Evolutionary conservation across 37 sponge, comb jelly and placozoan genomes (phyloP), one percentile per base, ranked within the genome.

Genomic region (Cladorhizidae sp.): DNA sequence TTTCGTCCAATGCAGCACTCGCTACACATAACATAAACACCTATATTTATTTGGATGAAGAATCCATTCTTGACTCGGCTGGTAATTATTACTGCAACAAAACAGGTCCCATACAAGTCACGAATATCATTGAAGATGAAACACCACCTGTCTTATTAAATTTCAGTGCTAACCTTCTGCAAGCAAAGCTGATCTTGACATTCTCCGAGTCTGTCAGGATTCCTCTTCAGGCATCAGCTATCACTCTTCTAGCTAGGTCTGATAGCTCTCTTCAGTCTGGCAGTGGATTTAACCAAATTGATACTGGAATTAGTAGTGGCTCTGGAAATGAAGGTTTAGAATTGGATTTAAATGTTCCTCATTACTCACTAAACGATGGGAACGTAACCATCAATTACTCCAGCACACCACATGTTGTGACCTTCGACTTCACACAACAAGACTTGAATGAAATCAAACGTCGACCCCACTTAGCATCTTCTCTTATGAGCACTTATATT

Each of bases 391-490:
- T 80, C n/a, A 64, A 84, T 28, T 57, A 54, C 33, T 59, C 77
- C 29, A 52, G 72, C 14, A 42, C 58, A 17, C 83, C 80, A 38
- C 80, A 86, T 73, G 63, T 90, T 49, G 79, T 94, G 9, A 88
- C 43, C 15, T 14, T 96, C 25, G 22, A 5, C 21, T 26, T 96
- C 23, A 78, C 80, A 25, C 69, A 69, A 25, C 43, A 59, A 38
- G 97, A 96, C 52, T 76, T 90, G 26, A 91, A 93, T 68, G 57
- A 58, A 8, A 85, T 96, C 57, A 90, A 96, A 71, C 55, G 80
- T 41, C 72, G 50, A 22, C 43, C 74, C 22, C 63, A 63, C 12
- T 63, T 96, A 0, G 90, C 82, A 3, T 39, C 49, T 5, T 74
- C 73, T 11, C n/a, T 37, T 22, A 23, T 50, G 3, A 81, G 83